phyloP scores from a whole-genome alignment of 2,797 vertebrate species.

The Hybognathus amarus region DNA sequence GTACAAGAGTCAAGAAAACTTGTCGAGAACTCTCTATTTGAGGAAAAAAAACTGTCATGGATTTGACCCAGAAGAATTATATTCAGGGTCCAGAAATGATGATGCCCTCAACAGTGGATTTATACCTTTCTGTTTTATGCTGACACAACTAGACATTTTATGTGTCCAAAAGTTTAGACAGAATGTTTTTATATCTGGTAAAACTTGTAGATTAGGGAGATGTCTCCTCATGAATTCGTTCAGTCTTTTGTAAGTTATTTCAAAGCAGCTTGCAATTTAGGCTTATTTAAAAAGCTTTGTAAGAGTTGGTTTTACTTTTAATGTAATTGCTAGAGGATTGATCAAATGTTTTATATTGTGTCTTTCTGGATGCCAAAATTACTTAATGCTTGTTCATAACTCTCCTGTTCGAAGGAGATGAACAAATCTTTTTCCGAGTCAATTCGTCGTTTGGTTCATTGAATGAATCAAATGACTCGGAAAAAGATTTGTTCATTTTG shows the following conservation, averaged over 20 bases:
- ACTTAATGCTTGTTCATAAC: too few species aligned
- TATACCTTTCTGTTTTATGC: constrained; percentile 1
- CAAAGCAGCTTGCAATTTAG: background rate
- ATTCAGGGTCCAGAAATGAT: background rate
- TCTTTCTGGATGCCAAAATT: background rate
- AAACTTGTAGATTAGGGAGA: background rate
- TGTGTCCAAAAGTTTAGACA: background rate
- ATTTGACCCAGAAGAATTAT: background rate
- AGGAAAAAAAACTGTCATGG: background rate
- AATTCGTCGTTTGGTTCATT: too few species aligned
- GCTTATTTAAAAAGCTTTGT: constrained; percentile 29
- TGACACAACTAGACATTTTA: constrained; percentile 7
- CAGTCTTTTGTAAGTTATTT: constrained; percentile 7
- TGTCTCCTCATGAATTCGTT: background rate
- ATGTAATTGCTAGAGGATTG: constrained; percentile 8
- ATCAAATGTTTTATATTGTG: background rate
- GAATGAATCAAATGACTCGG: too few species aligned
- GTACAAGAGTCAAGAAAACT: constrained; percentile 2
- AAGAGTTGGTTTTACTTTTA: constrained; percentile 19
- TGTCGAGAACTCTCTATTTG: background rate
- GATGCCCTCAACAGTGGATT: background rate
- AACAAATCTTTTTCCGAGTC: too few species aligned
- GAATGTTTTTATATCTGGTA: background rate
- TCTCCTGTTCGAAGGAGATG: too few species aligned
- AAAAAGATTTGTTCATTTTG: too few species aligned